Conservation (phyloP, 2,113 vertebrate genomes). For the Clarias batrachus region DNA sequence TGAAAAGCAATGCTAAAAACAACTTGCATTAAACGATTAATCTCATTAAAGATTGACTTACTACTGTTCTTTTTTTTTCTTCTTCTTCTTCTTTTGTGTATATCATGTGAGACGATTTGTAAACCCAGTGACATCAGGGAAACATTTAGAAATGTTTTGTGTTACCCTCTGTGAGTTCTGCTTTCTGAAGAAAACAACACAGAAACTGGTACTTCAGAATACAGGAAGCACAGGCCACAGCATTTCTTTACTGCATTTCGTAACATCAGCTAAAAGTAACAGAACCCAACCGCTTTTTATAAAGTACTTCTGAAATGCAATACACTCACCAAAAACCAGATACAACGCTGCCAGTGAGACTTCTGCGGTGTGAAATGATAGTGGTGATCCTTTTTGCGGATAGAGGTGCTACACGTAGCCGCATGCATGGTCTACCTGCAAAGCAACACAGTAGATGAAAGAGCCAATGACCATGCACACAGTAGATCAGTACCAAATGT, state of each 20-base stretch:
- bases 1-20: not conserved
- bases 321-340: not conserved
- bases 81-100: not conserved
- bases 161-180: not conserved
- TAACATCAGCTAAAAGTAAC: not conserved
- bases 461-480: not conserved
- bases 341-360: not conserved
- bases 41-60: not conserved
- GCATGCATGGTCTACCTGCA: not conserved
- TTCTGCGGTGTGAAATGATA: not conserved
- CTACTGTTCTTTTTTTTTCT: not conserved
- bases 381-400: not conserved
- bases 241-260: not conserved
- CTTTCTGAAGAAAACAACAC: slow-evolving; percentile 2
- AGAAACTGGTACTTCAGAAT: not conserved
- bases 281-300: too few species aligned
- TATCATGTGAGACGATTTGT: not conserved
- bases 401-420: too few species aligned
- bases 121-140: not conserved
- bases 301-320: not conserved
- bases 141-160: not conserved
- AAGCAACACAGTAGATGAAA: not conserved
- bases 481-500: not conserved
- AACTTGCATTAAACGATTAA: not conserved
- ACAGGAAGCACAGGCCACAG: not conserved